These are phyloP conservation scores for Gyrodactylus bullatarudis DNA, from an alignment of 1,140 invertebrate species.

Conservation along the genomic window DNA sequence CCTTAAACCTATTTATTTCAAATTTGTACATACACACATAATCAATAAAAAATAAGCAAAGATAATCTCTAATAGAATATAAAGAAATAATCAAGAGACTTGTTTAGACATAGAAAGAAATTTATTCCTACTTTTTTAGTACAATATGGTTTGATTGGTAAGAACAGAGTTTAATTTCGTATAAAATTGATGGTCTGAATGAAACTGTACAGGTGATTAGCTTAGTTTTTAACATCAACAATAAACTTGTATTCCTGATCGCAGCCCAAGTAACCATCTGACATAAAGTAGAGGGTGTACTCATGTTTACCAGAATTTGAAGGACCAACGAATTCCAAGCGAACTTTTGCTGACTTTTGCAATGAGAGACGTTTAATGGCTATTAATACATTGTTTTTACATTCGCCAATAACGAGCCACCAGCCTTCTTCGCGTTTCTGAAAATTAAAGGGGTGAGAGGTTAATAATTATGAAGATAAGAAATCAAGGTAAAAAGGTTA, in stretches of 20 bases:
- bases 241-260: conserved; percentile 68
- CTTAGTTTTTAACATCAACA: conserved; percentile 5
- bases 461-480: not conserved
- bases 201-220: too few species aligned
- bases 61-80: too few species aligned
- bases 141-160: too few species aligned
- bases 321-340: conserved; percentile 71
- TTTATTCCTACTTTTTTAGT: too few species aligned
- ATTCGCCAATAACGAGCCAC: conserved; percentile 97
- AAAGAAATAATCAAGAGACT: too few species aligned
- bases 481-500: conserved; percentile 13
- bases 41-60: too few species aligned
- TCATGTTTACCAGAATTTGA: conserved; percentile 34
- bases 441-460: conserved; percentile 12
- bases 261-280: conserved; percentile 81
- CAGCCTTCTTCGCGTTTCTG: conserved; percentile 91
- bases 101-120: too few species aligned
- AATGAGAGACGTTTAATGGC: conserved; percentile 76
- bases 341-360: conserved; percentile 64
- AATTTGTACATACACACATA: too few species aligned
- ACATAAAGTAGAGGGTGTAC: conserved; percentile 91
- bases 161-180: too few species aligned
- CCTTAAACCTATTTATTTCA: too few species aligned
- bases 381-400: conserved; percentile 57
- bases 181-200: too few species aligned